These are phyloP conservation scores for Montipora efflorescens DNA, from an alignment of 64 coral and sea anemone species.

Conservation along the genomic window DNA sequence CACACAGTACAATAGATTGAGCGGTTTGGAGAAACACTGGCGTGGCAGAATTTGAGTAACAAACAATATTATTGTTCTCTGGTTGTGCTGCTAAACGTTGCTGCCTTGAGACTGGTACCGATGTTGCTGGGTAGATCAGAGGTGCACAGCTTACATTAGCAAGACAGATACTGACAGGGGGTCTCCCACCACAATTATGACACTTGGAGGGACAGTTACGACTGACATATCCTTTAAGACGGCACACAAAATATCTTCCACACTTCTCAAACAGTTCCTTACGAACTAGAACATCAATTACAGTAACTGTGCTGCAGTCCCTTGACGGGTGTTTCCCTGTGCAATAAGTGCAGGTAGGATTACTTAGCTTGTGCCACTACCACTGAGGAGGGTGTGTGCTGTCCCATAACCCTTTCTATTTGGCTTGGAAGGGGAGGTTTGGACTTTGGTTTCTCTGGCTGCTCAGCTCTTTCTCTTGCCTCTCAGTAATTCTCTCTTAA, in stretches of 20 bases:
- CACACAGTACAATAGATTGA: not conserved
- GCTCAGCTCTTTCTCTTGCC: not conserved
- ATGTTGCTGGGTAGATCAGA: not conserved
- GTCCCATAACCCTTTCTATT: too few species aligned
- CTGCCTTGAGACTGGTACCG: not conserved
- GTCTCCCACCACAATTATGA: conserved; percentile 43
- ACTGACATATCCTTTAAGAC: conserved; percentile 22
- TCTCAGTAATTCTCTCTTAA: not conserved
- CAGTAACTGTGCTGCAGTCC: not conserved
- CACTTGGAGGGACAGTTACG: conserved; percentile 46
- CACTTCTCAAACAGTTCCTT: conserved; percentile 27
- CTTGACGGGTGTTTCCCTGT: not conserved
- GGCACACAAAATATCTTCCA: conserved; percentile 58
- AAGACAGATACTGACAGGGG: conserved; percentile 37
- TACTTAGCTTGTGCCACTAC: not conserved
- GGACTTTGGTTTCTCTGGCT: not conserved
- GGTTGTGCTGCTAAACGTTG: conserved; percentile 10
- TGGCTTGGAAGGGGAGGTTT: too few species aligned
- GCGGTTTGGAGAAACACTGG: conserved; percentile 73
- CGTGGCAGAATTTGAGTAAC: not conserved
- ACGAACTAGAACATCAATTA: not conserved
- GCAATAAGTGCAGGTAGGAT: not conserved
- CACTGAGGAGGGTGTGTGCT: not conserved
- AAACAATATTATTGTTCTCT: not conserved
- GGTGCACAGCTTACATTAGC: not conserved